Percentiles rank a stretch among this genome's conserved stretches.
phyloP scores from a whole-genome alignment of 2,888 invertebrate species.

The Drosophila austrosaltans region DNA sequence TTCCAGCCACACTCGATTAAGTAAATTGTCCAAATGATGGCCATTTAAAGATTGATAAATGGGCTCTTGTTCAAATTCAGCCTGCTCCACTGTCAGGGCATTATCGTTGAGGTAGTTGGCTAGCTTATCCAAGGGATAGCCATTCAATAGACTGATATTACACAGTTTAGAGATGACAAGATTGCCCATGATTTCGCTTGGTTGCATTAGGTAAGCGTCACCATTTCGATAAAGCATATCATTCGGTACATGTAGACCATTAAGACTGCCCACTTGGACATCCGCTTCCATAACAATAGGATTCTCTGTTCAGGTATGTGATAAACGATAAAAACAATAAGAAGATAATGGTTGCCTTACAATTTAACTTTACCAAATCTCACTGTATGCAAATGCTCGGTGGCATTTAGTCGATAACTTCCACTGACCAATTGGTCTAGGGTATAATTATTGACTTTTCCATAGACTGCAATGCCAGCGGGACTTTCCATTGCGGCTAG shows the following conservation, averaged over 20 bases:
- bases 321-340: no score
- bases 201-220: conserved; percentile 63
- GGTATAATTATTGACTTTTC: conserved; percentile 83
- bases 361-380: conserved; percentile 81
- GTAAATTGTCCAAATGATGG: conserved; percentile 76
- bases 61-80: conserved; percentile 83
- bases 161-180: conserved; percentile 47
- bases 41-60: conserved; percentile 83
- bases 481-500: conserved; percentile 59
- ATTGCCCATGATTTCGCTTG: neutral
- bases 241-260: conserved; percentile 83
- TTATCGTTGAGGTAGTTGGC: conserved; percentile 60
- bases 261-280: conserved; percentile 76
- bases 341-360: no score
- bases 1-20: conserved; percentile 84
- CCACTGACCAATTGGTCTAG: conserved; percentile 83
- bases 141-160: conserved; percentile 70
- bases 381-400: conserved; percentile 83
- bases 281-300: conserved; percentile 67
- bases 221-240: conserved; percentile 82
- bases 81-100: conserved; percentile 82
- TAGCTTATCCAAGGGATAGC: conserved; percentile 60
- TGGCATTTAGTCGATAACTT: conserved; percentile 84
- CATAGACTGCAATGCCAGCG: conserved; percentile 64
- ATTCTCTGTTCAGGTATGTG: conserved; percentile 59